Base-by-base conservation (phyloP, 2,888 invertebrate species). In the Perdita meconis region DNA sequence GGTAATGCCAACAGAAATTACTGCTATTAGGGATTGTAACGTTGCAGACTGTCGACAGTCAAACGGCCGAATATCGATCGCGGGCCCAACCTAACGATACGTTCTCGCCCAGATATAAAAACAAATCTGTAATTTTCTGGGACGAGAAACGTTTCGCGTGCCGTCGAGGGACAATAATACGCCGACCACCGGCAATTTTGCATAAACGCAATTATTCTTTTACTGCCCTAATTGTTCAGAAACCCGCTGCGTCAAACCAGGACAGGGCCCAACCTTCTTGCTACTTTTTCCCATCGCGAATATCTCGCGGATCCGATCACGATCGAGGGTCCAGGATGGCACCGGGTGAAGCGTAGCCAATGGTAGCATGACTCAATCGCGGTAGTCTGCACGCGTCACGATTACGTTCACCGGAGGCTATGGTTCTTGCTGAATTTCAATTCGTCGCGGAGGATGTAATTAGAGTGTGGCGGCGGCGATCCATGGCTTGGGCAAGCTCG, bases 381-480 rank as follows among this genome's bases (percentile, higher is more conserved):
- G 56, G 22, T 56, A n/a, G 59, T 57, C 44, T 61, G 56, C 64
- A 73, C 69, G 36, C 38, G 57, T 75, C 64, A 59, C 40, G 55
- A 59, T 67, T 70, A 59, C 63, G 42, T 34, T 77, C 75, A 72
- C 78, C 78, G 59, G 55, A 38, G 80, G 73, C 78, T 69, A 67
- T 72, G 71, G 44, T 86, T 88, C 86, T 82, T 78, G 71, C 81
- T 75, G 86, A 85, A 85, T 88, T 84, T 80, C 77, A 73, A 77
- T 80, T 73, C 86, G 82, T 84, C 81, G 26, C 78, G 79, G 81
- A 82, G 84, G 80, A 82, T 86, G 84, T 86, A 88, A 89, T 89
- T 89, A 89, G 82, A 86, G 77, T 84, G 84, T 36, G 66, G 72
- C 57, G 55, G 50, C 60, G 78, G 81, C 80, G 82, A 81, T 86